Evolutionary conservation across 2,113 vertebrate species (phyloP), one percentile per base, ranked within the genome.

Genomic region (Falco punctatus): DNA sequence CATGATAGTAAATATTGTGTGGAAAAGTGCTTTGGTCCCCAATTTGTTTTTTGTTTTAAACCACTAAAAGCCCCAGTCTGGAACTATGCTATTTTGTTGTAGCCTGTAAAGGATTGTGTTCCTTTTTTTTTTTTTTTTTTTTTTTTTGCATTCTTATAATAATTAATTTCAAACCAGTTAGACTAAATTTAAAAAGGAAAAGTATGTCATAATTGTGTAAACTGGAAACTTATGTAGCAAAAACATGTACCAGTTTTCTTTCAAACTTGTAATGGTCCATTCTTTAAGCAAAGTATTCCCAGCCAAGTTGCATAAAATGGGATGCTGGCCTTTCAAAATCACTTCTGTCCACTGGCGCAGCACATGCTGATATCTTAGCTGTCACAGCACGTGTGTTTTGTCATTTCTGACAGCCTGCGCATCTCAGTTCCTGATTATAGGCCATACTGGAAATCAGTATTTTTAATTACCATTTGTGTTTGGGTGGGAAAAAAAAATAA

Each of bases 391-490:
- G 23, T 0, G 0, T 8, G 40, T 54, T 38, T 57, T 74, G 42
- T 61, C 28, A 61, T 28, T 85, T 85, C 73, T 82, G n/a, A 42
- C 57, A 57, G 33, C 22, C 49, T 55, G 40, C 27, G n/a, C 27
- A 15, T 81, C 58, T 74, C 44, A 94, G 84, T 86, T 89, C 80
- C 58, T 87, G 44, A 61, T 93, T 85, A 28, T 59, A 84, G 59
- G 35, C 80, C 58, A 65, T 71, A 58, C 49, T 86, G 70, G 62
- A 94, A 94, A 92, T 91, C 33, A 33, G n/a, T 79, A 35, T 72
- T 96, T 95, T 88, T 81, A 95, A 91, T 95, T 94, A 65, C 62
- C 3, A 8, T 30, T 91, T 85, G 18, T 74, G 51, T 85, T 93
- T 89, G 38, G 51, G 35, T 7, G 26, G 15, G 19, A 1, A 5